A percentile compares a stretch with the other conserved stretches of the same genome.
Conservation (phyloP, 1,140 invertebrate genomes). For the Trichoplusia ni region DNA sequence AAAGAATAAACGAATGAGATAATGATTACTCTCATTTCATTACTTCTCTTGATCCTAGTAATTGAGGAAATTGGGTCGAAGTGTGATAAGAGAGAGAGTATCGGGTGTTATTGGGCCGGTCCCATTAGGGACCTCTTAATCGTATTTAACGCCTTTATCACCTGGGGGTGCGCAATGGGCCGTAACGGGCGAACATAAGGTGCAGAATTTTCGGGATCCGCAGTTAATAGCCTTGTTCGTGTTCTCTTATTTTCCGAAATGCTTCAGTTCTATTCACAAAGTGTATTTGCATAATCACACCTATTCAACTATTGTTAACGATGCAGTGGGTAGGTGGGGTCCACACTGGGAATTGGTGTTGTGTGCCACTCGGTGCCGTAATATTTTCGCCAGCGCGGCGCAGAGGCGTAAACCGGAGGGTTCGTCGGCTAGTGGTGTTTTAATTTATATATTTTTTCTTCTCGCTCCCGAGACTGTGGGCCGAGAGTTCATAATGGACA, state of each 20-base stretch:
- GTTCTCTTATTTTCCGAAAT: conserved; percentile 23
- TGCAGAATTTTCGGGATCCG: conserved; percentile 33
- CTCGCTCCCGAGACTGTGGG: conserved; percentile 45
- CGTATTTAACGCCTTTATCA: conserved; percentile 72
- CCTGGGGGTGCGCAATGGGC: conserved; percentile 70
- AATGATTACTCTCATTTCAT: conserved; percentile 80
- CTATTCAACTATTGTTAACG: conserved; percentile 31
- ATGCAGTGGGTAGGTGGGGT: conserved; percentile 21
- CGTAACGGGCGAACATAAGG: conserved; percentile 51
- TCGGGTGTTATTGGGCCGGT: conserved; percentile 60
- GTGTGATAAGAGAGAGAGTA: conserved; percentile 65
- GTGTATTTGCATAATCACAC: conserved; percentile 34
- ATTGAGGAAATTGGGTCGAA: conserved; percentile 76
- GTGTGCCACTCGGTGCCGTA: not conserved
- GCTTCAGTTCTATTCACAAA: conserved; percentile 25
- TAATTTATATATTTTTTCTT: conserved; percentile 67
- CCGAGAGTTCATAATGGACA: conserved; percentile 69
- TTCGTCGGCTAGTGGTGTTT: conserved; percentile 43
- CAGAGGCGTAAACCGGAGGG: conserved; percentile 43
- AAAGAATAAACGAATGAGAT: conserved; percentile 72
- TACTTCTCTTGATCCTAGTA: conserved; percentile 76
- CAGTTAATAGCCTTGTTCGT: conserved; percentile 29
- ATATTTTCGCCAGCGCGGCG: conserved; percentile 33
- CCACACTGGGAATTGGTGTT: not conserved
- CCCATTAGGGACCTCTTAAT: conserved; percentile 69